A percentile compares a stretch with the other conserved stretches of the same genome.
phyloP scores from a whole-genome alignment of 1,140 invertebrate genomes.

The Antheraea pernyi region DNA sequence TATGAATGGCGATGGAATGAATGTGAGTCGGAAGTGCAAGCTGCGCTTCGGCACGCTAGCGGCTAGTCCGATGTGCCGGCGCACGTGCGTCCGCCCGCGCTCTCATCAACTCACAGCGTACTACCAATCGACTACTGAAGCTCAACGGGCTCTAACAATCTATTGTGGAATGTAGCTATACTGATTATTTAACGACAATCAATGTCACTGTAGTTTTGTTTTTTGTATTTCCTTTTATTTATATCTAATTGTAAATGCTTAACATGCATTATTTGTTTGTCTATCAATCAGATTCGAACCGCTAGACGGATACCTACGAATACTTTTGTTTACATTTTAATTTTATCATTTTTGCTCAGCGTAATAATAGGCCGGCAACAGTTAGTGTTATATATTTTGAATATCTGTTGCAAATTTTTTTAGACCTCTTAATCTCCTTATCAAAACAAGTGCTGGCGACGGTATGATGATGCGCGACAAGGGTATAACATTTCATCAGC shows the following conservation, averaged over 20 bases:
- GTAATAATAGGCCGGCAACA: no score
- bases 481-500: slow-evolving; percentile 34
- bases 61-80: slow-evolving; percentile 48
- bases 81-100: slow-evolving; percentile 59
- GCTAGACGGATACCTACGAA: no score
- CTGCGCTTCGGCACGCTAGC: slow-evolving; percentile 59
- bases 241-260: no score
- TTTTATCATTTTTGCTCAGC: no score
- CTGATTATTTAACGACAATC: background rate
- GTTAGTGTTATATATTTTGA: no score
- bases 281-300: no score
- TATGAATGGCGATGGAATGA: slow-evolving; percentile 73
- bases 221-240: background rate
- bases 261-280: no score
- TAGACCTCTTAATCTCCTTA: background rate
- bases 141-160: background rate
- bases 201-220: background rate
- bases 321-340: no score
- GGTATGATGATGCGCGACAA: slow-evolving; percentile 14
- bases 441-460: background rate
- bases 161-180: background rate
- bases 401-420: no score
- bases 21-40: slow-evolving; percentile 68
- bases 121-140: background rate
- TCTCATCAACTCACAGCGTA: background rate